Conservation (phyloP, 2,797 vertebrate species). For the Pipistrellus pipistrellus region DNA sequence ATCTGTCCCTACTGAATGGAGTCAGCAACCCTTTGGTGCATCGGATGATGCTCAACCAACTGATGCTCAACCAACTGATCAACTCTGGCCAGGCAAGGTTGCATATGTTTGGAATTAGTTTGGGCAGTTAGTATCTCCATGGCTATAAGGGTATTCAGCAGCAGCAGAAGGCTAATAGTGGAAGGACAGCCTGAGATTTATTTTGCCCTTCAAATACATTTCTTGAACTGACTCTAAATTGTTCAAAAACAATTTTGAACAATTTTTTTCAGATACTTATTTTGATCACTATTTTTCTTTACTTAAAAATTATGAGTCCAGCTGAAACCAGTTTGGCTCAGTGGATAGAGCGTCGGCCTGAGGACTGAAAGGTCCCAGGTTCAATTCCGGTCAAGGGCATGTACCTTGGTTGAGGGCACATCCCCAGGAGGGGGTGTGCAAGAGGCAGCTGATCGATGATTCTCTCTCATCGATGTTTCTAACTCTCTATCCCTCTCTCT, state of each 20-base stretch:
- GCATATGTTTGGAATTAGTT: background rate
- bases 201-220: conserved; percentile 58
- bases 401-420: no score
- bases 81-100: background rate
- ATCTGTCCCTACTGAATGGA: no score
- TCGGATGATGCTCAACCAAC: background rate
- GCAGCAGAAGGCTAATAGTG: conserved; percentile 53
- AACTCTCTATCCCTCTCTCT: no score
- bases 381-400: no score
- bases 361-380: no score
- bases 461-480: no score
- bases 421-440: no score
- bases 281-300: conserved; percentile 42
- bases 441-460: no score
- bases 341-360: no score
- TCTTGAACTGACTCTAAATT: conserved; percentile 52
- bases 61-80: background rate
- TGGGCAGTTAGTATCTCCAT: conserved; percentile 31
- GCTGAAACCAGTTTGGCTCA: no score
- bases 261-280: conserved; percentile 12
- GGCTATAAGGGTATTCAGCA: background rate
- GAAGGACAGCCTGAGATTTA: conserved; percentile 10
- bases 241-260: conserved; percentile 45
- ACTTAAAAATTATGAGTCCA: conserved; percentile 19
- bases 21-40: background rate